A percentile compares a stretch with the other conserved stretches of the same genome.
phyloP scores from a whole-genome alignment of 1,140 invertebrate species.

The Drosophila pectinifera region DNA sequence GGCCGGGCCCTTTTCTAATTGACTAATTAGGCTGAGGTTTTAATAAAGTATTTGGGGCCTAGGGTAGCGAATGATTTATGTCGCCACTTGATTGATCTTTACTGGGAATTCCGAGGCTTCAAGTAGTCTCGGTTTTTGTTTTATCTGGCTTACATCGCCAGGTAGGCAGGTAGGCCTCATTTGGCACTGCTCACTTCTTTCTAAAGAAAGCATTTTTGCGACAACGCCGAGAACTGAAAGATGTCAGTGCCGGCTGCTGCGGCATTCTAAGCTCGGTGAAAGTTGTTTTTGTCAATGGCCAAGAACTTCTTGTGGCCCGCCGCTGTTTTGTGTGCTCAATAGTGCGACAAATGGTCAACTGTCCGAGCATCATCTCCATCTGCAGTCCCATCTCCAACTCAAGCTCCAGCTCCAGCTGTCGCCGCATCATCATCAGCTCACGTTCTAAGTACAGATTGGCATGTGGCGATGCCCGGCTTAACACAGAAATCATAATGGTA shows the following conservation, averaged over 20 bases:
- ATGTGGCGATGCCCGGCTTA: constrained; percentile 62
- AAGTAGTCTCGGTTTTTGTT: constrained; percentile 24
- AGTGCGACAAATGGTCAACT: constrained; percentile 69
- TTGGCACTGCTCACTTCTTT: constrained; percentile 44
- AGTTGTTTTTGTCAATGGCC: constrained; percentile 80
- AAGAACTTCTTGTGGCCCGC: constrained; percentile 55
- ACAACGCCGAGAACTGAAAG: constrained; percentile 51
- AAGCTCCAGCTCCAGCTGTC: constrained; percentile 3
- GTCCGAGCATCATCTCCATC: constrained; percentile 36
- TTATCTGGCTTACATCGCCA: constrained; percentile 53
- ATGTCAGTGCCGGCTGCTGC: constrained; percentile 50
- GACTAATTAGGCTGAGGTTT: constrained; percentile 51
- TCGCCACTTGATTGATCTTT: constrained; percentile 37
- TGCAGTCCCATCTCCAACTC: constrained; percentile 6
- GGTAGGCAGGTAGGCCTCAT: constrained; percentile 41
- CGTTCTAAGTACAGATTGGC: constrained; percentile 75
- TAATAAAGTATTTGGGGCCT: constrained; percentile 42
- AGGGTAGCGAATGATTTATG: constrained; percentile 41
- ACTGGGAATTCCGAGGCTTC: constrained; percentile 6
- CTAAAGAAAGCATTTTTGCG: constrained; percentile 66
- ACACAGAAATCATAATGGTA: constrained; percentile 80
- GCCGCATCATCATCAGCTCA: constrained; percentile 49
- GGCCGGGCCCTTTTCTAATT: constrained; percentile 55
- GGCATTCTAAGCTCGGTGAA: constrained; percentile 76
- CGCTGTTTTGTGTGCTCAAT: constrained; percentile 66